These are phyloP conservation scores for Rynchops niger DNA, from an alignment of 2,113 vertebrate species.

Conservation along the genomic window DNA sequence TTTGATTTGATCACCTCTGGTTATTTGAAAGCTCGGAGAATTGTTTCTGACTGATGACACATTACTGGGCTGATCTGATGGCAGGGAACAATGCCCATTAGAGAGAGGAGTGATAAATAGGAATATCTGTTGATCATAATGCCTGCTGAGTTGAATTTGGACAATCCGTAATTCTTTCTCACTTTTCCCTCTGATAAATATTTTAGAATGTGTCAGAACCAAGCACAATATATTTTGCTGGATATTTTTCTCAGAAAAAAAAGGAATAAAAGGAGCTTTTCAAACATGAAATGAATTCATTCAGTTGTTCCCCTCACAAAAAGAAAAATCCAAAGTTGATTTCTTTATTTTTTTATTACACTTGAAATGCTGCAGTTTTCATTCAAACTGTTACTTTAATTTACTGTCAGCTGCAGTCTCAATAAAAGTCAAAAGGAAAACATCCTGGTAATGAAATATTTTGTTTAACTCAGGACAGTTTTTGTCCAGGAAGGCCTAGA, in stretches of 20 bases:
- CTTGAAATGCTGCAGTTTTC: neutral
- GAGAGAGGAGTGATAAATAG: neutral
- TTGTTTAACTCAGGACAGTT: neutral
- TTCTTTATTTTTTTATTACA: neutral
- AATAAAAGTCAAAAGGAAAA: neutral
- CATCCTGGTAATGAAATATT: neutral
- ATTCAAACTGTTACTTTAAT: neutral
- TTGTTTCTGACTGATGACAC: neutral
- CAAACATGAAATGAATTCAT: neutral
- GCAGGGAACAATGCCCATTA: neutral
- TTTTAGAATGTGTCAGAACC: neutral
- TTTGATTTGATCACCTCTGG: neutral
- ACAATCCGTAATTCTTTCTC: neutral
- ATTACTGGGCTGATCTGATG: neutral
- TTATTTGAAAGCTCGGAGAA: neutral
- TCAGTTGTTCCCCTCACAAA: neutral
- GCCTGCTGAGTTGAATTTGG: neutral
- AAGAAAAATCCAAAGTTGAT: neutral
- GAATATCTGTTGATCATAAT: neutral
- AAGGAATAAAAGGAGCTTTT: neutral
- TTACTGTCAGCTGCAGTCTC: neutral
- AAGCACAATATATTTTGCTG: neutral
- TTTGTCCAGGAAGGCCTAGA: neutral
- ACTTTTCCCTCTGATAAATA: neutral
- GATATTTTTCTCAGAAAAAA: neutral